phyloP scores from a whole-genome alignment of 2,797 vertebrate genomes.

The Glossophaga mutica region DNA sequence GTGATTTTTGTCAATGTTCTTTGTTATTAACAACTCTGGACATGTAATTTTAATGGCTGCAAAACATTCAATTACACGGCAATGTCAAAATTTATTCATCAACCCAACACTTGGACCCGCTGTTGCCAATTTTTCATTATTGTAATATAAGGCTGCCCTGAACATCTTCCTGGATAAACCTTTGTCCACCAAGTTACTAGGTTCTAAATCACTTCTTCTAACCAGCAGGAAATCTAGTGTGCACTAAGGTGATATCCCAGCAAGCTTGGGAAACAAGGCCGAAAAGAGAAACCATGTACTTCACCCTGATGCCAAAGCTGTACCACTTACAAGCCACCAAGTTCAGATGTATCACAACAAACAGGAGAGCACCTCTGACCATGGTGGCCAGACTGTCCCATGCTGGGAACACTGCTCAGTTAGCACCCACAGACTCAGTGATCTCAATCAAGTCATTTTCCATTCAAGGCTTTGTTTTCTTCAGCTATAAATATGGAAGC shows the following conservation, averaged over 20 bases:
- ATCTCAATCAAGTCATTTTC: neutral
- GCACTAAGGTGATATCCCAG: neutral
- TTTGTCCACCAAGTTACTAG: neutral
- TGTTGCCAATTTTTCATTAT: neutral
- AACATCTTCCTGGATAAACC: constrained; percentile 18
- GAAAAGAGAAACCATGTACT: neutral
- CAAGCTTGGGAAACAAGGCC: neutral
- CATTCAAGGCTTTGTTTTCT: neutral
- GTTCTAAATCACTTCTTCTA: neutral
- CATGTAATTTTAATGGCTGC: neutral
- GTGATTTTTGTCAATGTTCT: neutral
- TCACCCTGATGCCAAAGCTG: neutral
- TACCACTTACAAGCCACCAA: neutral
- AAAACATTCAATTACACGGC: neutral
- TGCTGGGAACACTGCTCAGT: accelerated
- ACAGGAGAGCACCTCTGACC: neutral
- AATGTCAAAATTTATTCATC: constrained; percentile 10
- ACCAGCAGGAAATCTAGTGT: neutral
- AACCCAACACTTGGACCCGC: neutral
- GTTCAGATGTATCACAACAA: neutral
- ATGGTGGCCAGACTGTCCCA: neutral
- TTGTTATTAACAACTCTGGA: constrained; percentile 8
- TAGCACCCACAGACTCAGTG: neutral
- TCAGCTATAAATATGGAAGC: neutral
- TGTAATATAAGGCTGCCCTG: neutral